Base-by-base conservation (phyloP, 2,797 vertebrate genomes). In the Phrynocephalus forsythii region DNA sequence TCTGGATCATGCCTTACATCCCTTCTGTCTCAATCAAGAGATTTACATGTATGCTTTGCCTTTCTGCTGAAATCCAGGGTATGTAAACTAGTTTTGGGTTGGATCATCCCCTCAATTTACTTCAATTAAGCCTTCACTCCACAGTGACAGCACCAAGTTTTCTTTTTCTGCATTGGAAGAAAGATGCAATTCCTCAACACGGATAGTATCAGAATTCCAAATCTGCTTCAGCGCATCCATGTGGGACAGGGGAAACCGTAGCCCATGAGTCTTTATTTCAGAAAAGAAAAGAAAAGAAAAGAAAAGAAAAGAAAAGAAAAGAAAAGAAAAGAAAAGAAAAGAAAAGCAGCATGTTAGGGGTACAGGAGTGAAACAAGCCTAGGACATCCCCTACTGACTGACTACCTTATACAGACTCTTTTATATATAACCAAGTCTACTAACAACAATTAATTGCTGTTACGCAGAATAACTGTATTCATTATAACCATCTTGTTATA, bases 161-260 rank as follows among this genome's bases (percentile, higher is more conserved):
- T 97, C 93, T 90, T 97, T 98, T 77, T 97, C 97, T 86, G 94
- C 94, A 69, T 97, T 95, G 11, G 93, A 95, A 50, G 4, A 2
- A 24, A 97, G 96, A 30, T 94, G 92, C n/a, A 97, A 92, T 60
- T 97, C 95, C 85, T 94, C 95, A 24, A 97, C 95, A 16, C 10
- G 0, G 63, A 97, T 26, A 0, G 89, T 80, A 82, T 95, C 94
- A 44, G 33, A 92, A 4, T 86, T 94, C 94, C 97, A 98, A 1
- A 99, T 96, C 93, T 98, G 97, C 91, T 92, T 97, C 89, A 99
- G 95, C 1, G 98, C 98, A 72, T 95, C 95, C 91, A 98, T 82
- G 89, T 98, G 91, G 0, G 97, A 97, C 56, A 98, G 67, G 33
- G 98, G 98, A 92, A 99, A 99, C 9, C 98, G 97, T 92, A 99